Evolutionary conservation across 2,888 invertebrate genomes (phyloP), one percentile per base, ranked within the genome.

Genomic region (Volucella inflata): DNA sequence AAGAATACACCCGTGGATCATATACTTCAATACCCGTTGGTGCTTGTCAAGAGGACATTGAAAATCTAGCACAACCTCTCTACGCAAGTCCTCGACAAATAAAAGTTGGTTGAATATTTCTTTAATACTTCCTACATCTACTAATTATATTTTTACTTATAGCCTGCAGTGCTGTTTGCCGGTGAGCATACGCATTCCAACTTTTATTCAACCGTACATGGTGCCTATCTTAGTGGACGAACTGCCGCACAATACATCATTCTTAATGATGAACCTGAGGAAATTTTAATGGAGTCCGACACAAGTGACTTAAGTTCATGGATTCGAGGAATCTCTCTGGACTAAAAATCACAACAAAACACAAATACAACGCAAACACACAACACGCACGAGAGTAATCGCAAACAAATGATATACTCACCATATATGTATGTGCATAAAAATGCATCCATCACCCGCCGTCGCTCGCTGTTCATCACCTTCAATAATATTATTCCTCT

Each of bases 121-220:
- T 14, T 16, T 9, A n/a, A 14, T 17, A 44, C 36, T 12, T 16
- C 11, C 8, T 0, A 0, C 12, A 21, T 44, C 17, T 3, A 48
- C 50, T 51, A 36, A 68, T 30, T 10, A 2, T 42, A 0, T 16
- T 67, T 44, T 11, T 46, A 30, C 88, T 93, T 94, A 87, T 92
- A 97, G 97, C 97, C 97, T 88, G 94, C 94, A 46, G 92, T 98
- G 89, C 93, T 97, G 90, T 98, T 98, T 93, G 98, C 98, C 89
- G 98, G 98, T 81, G 98, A 98, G 93, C 98, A 98, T 89, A 98
- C 98, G 53, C 98, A 98, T 93, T 96, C 96, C 90, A 96, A 95
- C 91, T 98, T 97, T 92, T 98, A 98, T 92, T 98, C 98, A 62
- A 98, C 98, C 1, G 98, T 97, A 44, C 98, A 98, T 91, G 98